These are phyloP conservation scores for Pogonus chalceus DNA, from an alignment of 1,140 invertebrate genomes.

Conservation along the genomic window DNA sequence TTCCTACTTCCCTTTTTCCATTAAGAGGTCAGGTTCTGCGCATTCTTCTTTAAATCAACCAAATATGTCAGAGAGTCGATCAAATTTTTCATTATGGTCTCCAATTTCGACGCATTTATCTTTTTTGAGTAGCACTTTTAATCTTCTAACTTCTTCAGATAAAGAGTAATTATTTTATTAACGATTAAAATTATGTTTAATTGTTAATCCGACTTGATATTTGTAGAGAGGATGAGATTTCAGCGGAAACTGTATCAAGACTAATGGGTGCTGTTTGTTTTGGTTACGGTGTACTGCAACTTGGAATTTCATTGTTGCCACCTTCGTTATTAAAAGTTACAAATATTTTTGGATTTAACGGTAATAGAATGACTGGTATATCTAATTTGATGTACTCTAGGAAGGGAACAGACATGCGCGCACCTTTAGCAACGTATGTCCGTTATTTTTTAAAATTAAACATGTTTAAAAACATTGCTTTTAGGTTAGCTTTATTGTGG, in stretches of 20 bases:
- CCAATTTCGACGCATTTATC: neutral
- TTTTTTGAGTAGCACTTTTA: constrained; percentile 3
- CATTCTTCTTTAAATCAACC: neutral
- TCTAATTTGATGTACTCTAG: constrained; percentile 54
- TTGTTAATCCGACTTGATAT: constrained; percentile 8
- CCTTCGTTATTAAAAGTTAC: constrained; percentile 55
- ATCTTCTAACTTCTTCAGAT: neutral
- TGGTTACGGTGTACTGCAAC: constrained; percentile 62
- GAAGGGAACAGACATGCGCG: constrained; percentile 57
- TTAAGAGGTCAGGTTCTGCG: neutral
- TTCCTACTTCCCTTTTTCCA: neutral
- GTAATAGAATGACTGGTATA: constrained; percentile 51
- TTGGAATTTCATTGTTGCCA: constrained; percentile 59
- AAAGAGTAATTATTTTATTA: neutral
- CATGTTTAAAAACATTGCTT: constrained; percentile 17
- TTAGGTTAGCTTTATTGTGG: constrained; percentile 57
- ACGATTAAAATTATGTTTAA: neutral
- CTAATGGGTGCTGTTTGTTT: constrained; percentile 61
- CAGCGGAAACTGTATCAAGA: constrained; percentile 43
- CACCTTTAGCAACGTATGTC: constrained; percentile 56
- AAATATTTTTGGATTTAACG: constrained; percentile 62
- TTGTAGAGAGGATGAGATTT: constrained; percentile 26
- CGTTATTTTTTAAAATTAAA: neutral
- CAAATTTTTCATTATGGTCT: neutral
- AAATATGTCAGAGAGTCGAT: constrained; percentile 16